Base-by-base conservation (phyloP, 2,888 invertebrate genomes). In the Nowickia ferox region DNA sequence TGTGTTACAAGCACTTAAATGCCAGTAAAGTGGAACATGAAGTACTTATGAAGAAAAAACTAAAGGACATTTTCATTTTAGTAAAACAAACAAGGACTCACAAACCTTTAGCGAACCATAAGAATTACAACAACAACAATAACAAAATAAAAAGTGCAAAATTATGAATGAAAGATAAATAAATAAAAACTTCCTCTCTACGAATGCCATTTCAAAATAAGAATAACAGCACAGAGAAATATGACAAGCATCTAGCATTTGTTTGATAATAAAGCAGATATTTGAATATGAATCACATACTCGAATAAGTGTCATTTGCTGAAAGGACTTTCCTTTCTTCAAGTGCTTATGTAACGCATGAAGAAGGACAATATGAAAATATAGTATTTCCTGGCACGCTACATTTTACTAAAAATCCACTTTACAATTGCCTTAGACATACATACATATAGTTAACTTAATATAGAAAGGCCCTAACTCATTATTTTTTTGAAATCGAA, bases 1-100 rank as follows among this genome's bases (percentile, higher is more conserved):
- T 88, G 88, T 88, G 84, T 88, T 86, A 88, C 86, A 88, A 59
- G 72, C 85, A 88, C 87, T 89, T 87, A 71, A 85, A 72, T 84
- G 74, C 69, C 82, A 88, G 86, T 81, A 84, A 79, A 79, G 61
- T 79, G 75, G 71, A 79, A 76, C 42, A 11, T 9, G 17, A 71
- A 74, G 66, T 65, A 74, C 68, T 87, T 79, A 5, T 76, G 19
- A 69, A 80, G 72, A 81, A 75, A 84, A 78, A 89, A 30, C 30
- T 90, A 55, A 80, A 80, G 71, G 85, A 86, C 87, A 81, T 63
- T 61, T 79, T 48, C 40, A 51, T 65, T 48, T 79, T 79, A 55
- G 53, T 75, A 80, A 59, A 79, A 71, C 13, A 69, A 71, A 87
- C 74, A 79, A 65, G 44, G 17, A 10, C 4, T 17, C 30, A 0